Conservation (phyloP, 2,888 invertebrate genomes). For the Physocephala rufipes region DNA sequence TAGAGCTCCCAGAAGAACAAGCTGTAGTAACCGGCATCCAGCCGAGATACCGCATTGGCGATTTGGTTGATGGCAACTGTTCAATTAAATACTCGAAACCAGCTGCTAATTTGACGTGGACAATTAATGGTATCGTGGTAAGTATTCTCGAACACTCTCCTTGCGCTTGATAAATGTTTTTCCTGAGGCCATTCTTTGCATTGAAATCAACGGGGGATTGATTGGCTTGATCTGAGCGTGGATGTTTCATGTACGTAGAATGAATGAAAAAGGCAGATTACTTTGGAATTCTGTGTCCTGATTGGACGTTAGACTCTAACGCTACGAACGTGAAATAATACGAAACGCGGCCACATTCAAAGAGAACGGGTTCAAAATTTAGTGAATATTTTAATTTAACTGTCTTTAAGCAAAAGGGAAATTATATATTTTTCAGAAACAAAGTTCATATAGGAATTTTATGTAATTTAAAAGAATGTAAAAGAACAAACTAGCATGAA, state of each 20-base stretch:
- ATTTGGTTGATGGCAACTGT: constrained; percentile 69
- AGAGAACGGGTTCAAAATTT: too few relatives aligned
- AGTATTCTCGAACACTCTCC: constrained; percentile 51
- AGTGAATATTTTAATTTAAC: too few relatives aligned
- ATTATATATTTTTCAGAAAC: too few relatives aligned
- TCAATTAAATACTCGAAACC: constrained; percentile 69
- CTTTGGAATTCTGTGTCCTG: constrained; percentile 36
- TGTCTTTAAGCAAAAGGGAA: too few relatives aligned
- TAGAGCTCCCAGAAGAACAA: constrained; percentile 68
- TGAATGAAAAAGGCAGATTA: constrained; percentile 34
- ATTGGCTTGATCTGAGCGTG: not conserved
- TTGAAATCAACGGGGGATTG: not conserved
- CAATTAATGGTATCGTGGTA: constrained; percentile 69
- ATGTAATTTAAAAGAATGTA: too few relatives aligned
- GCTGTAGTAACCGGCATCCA: constrained; percentile 69
- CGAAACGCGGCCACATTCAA: too few relatives aligned
- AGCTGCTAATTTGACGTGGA: constrained; percentile 71
- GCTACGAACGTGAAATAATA: too few relatives aligned
- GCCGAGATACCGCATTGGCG: constrained; percentile 68
- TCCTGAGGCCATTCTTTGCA: not conserved
- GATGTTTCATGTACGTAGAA: constrained; percentile 1
- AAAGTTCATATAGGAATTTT: too few relatives aligned
- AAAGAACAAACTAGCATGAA: too few relatives aligned
- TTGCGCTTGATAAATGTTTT: not conserved
- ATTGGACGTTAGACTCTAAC: constrained; percentile 35